phyloP scores from a whole-genome alignment of 1,140 invertebrate genomes.

The Nasonia vitripennis region DNA sequence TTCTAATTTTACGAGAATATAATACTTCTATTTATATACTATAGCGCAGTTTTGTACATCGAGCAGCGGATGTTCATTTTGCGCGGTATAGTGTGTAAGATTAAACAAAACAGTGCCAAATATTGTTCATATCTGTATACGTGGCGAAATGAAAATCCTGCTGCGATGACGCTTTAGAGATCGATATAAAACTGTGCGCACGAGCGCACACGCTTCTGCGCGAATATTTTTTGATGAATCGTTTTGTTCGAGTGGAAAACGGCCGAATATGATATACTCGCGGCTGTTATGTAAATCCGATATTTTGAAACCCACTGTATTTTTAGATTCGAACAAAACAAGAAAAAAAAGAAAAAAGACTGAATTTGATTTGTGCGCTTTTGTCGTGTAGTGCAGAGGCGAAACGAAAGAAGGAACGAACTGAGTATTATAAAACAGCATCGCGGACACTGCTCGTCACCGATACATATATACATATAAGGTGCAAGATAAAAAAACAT shows the following conservation, averaged over 20 bases:
- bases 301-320: constrained; percentile 15
- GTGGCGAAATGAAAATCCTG: too few species aligned
- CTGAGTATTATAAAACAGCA: background rate
- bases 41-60: too few species aligned
- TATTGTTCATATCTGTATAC: too few species aligned
- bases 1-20: background rate
- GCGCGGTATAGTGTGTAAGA: too few species aligned
- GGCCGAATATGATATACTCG: background rate
- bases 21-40: too few species aligned
- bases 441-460: background rate
- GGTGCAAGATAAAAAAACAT: too few species aligned
- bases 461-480: background rate
- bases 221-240: background rate
- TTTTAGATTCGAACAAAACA: background rate
- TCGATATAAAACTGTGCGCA: too few species aligned
- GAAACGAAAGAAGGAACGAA: background rate
- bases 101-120: too few species aligned
- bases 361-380: constrained; percentile 27
- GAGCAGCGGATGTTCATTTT: too few species aligned
- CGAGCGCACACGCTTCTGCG: too few species aligned
- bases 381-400: background rate
- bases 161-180: too few species aligned
- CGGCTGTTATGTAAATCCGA: background rate
- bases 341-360: constrained; percentile 19
- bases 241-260: background rate